Conservation (phyloP, 2,888 invertebrate species). For the Belgica antarctica region DNA sequence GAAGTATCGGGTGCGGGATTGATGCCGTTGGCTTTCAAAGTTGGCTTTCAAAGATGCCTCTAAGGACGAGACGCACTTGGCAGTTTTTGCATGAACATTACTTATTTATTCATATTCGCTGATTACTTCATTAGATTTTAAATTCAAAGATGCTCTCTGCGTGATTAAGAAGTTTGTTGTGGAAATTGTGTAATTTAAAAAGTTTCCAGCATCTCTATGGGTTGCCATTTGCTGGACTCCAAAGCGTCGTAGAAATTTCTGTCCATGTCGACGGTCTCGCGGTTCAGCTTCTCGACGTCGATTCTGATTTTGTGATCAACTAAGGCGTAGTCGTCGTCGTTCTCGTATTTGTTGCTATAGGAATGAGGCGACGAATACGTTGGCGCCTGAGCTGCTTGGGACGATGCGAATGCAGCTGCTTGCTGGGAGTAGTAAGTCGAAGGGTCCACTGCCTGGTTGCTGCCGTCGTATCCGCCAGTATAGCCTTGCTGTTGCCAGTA, state of each 20-base stretch:
- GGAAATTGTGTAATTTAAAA: conserved; percentile 51
- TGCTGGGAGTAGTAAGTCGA: conserved; percentile 53
- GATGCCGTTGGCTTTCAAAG: too few relatives aligned
- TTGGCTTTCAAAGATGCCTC: too few relatives aligned
- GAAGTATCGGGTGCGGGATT: too few relatives aligned
- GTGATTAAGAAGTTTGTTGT: too few relatives aligned
- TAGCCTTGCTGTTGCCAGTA: conserved; percentile 84
- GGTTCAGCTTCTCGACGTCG: conserved; percentile 74
- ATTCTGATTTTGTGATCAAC: conserved; percentile 73
- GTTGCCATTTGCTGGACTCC: conserved; percentile 81
- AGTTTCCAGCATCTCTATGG: conserved; percentile 70
- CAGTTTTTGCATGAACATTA: too few relatives aligned
- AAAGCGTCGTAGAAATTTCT: conserved; percentile 76
- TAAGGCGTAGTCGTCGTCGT: conserved; percentile 69
- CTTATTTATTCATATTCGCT: too few relatives aligned
- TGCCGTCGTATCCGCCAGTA: conserved; percentile 58
- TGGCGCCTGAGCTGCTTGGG: conserved; percentile 49
- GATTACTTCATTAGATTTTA: too few relatives aligned
- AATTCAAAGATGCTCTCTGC: too few relatives aligned
- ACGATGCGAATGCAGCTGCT: conserved; percentile 51
- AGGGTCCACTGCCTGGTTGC: conserved; percentile 44
- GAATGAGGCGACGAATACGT: conserved; percentile 49
- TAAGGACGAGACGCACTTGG: too few relatives aligned
- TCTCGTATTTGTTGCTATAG: conserved; percentile 51
- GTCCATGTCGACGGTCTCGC: conserved; percentile 73